These are phyloP conservation scores for Apamea anceps DNA, from an alignment of 2,888 invertebrate genomes.

Conservation along the genomic window DNA sequence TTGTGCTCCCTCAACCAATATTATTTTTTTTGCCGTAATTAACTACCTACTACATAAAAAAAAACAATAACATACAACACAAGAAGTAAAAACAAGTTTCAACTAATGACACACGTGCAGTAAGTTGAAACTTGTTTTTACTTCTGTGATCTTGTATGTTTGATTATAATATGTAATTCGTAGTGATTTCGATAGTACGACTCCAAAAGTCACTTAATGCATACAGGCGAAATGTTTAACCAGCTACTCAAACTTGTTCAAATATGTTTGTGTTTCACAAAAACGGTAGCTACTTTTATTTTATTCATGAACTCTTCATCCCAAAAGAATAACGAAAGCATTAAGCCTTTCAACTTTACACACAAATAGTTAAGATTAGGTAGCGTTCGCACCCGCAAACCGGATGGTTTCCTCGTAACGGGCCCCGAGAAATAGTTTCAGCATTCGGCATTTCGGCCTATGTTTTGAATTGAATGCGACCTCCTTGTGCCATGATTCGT, in stretches of 20 bases:
- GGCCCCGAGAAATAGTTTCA: slow-evolving; percentile 62
- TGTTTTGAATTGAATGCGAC: slow-evolving; percentile 61
- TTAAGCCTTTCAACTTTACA: slow-evolving; percentile 62
- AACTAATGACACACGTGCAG: too few species aligned
- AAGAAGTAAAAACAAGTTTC: too few species aligned
- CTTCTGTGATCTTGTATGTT: too few species aligned
- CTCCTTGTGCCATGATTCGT: slow-evolving; percentile 46
- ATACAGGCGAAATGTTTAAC: not conserved
- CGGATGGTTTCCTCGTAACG: slow-evolving; percentile 57
- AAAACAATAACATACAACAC: too few species aligned
- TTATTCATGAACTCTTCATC: slow-evolving; percentile 49
- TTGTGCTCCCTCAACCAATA: too few species aligned
- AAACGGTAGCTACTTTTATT: slow-evolving; percentile 42
- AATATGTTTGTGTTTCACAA: slow-evolving; percentile 13
- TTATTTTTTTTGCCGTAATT: too few species aligned
- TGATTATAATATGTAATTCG: too few species aligned
- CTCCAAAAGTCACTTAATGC: not conserved
- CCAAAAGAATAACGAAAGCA: slow-evolving; percentile 57
- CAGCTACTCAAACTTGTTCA: slow-evolving; percentile 9
- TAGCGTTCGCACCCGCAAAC: slow-evolving; percentile 58
- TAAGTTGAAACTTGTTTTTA: too few species aligned
- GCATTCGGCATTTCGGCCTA: slow-evolving; percentile 57
- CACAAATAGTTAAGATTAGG: slow-evolving; percentile 64
- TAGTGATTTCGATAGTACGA: not conserved
- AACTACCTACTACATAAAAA: too few species aligned